phyloP scores from a whole-genome alignment of 2,888 invertebrate genomes.

The Callimorpha dominula region DNA sequence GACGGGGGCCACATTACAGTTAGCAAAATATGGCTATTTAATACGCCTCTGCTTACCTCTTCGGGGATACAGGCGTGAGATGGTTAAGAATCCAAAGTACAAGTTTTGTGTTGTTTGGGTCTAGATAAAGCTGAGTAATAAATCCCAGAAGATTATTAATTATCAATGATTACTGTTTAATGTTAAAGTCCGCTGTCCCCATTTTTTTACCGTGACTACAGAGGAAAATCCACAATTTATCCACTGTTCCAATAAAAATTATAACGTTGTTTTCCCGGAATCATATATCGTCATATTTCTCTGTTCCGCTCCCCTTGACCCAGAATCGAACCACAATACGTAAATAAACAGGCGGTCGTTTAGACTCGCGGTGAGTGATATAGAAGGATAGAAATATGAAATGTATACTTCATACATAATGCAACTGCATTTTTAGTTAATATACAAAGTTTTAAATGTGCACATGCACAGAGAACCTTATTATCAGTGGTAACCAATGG shows the following conservation, averaged over 20 bases:
- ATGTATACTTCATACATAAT: no score
- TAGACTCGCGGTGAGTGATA: neutral
- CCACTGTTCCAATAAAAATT: conserved; percentile 17
- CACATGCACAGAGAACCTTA: no score
- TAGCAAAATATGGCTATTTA: no score
- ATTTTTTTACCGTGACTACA: conserved; percentile 8
- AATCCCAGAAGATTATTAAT: neutral
- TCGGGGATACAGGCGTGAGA: no score
- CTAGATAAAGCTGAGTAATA: neutral
- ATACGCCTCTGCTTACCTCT: no score
- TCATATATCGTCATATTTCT: conserved; percentile 45
- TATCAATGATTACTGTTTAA: neutral
- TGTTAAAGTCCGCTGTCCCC: conserved; percentile 3
- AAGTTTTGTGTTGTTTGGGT: neutral
- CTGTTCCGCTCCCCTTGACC: conserved; percentile 57
- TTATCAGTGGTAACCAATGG: no score
- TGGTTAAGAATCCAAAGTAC: neutral
- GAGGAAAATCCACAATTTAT: conserved; percentile 19
- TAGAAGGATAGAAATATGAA: conserved; percentile 1
- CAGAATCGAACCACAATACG: conserved; percentile 45
- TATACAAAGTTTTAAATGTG: neutral
- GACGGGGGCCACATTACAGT: no score
- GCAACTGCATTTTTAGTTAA: neutral
- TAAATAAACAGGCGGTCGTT: conserved; percentile 49
- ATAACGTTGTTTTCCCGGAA: conserved; percentile 52